Conservation (phyloP, 2,888 invertebrate species). For the Holacanthella duospinosa region DNA sequence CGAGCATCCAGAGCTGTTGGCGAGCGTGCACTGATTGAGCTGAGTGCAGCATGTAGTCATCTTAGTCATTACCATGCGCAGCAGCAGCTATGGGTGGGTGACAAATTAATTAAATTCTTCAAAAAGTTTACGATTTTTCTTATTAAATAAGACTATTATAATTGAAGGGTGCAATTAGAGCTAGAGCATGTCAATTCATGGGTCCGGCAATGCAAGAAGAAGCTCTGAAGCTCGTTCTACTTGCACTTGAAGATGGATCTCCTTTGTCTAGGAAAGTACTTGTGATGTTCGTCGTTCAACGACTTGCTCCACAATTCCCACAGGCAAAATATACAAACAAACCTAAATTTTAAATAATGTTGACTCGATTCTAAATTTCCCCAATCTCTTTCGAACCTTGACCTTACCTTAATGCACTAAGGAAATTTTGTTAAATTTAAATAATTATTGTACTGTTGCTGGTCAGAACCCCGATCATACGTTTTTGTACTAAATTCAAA, state of each 20-base stretch:
- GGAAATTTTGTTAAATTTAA: not conserved
- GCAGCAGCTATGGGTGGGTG: constrained; percentile 33
- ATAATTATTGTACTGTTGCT: not conserved
- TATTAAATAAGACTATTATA: too few species aligned
- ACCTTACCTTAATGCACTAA: not conserved
- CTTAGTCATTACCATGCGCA: constrained; percentile 30
- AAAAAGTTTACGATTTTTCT: too few species aligned
- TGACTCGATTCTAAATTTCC: not conserved
- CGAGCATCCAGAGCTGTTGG: constrained; percentile 21
- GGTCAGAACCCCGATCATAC: not conserved
- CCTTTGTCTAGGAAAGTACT: constrained; percentile 85
- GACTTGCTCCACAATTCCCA: constrained; percentile 86
- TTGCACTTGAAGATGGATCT: constrained; percentile 90
- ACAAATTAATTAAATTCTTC: too few species aligned
- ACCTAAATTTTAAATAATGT: not conserved
- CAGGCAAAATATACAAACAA: constrained; percentile 52
- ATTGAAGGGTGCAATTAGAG: constrained; percentile 16
- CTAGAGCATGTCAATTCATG: constrained; percentile 29
- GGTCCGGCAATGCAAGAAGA: constrained; percentile 91
- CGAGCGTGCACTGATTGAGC: constrained; percentile 23
- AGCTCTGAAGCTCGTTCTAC: constrained; percentile 80
- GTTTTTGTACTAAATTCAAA: not conserved
- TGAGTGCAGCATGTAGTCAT: constrained; percentile 25
- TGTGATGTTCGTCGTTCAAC: constrained; percentile 97
- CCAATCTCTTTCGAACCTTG: not conserved